Base-by-base conservation (phyloP, 2,888 invertebrate species). In the Caenorhabditis angaria region DNA sequence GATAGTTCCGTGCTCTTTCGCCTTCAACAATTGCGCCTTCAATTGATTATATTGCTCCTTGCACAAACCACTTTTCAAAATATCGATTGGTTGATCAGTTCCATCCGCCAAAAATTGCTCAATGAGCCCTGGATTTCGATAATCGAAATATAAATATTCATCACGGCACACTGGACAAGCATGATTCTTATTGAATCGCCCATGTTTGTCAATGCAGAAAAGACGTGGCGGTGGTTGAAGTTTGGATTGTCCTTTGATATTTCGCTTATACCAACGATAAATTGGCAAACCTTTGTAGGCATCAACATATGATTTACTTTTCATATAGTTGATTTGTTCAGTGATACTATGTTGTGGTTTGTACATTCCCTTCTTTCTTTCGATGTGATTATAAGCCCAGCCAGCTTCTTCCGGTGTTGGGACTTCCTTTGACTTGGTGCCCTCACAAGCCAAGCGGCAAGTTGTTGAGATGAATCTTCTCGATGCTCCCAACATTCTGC, bases 101-200 rank as follows among this genome's bases (percentile, higher is more conserved):
- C 86, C 86, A 35, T 81, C 74, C 10, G 75, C 72, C n/a, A 80
- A 51, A 58, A 80, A 78, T 60, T 80, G 80, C 58, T 84, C 78
- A 27, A 85, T 82, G 47, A 85, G 68, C 8, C 70, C 57, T n/a
- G 85, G 85, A 66, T 85, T 85, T 66, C 86, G 74, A 61, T 82
- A 87, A 69, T 86, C 85, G 71, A 86, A 86, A 73, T 84, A 86
- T 25, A 86, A 67, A 70, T 86, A 86, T 64, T 86, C 86, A 69
- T 86, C 86, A 8, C 86, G 81, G 47, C 83, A 86, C 20, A 76
- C 78, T 3, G 86, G 86, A 66, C 86, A 86, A 6, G 86, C 83
- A 63, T 86, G 77, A 67, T 85, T 85, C 61, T 81, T 65, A 61
- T 85, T 85, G 77, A 85, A 85, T 48, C 81, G 70, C 20, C 85